phyloP scores from a whole-genome alignment of 2,888 invertebrate genomes.

The Halictus quadricinctus region DNA sequence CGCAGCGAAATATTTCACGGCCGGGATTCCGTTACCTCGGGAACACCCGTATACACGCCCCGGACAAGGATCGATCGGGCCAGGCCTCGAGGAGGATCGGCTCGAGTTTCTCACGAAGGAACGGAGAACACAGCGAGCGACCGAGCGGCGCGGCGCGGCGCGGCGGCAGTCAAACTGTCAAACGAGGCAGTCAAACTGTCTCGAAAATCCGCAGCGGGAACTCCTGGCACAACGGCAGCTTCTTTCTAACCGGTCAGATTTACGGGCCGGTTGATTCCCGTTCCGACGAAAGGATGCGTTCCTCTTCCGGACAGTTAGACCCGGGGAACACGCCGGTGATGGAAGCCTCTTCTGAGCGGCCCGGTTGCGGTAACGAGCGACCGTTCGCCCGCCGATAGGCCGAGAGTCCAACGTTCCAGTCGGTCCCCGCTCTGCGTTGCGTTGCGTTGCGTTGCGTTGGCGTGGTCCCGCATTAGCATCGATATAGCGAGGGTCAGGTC shows the following conservation, averaged over 20 bases:
- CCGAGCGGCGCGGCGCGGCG: neutral
- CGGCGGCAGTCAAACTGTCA: slow-evolving; percentile 32
- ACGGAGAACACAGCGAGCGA: neutral
- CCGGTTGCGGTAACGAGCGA: slow-evolving; percentile 53
- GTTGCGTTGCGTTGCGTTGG: slow-evolving; percentile 73
- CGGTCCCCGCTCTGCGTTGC: slow-evolving; percentile 67
- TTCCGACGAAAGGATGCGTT: slow-evolving; percentile 38
- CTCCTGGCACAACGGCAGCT: neutral
- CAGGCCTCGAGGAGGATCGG: slow-evolving; percentile 6
- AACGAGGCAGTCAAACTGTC: slow-evolving; percentile 24
- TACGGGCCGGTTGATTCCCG: slow-evolving; percentile 33
- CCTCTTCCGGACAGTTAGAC: slow-evolving; percentile 59
- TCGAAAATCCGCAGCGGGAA: slow-evolving; percentile 13
- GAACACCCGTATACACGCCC: slow-evolving; percentile 41
- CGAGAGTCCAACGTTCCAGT: neutral
- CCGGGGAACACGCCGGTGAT: neutral
- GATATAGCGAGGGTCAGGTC: slow-evolving; percentile 78
- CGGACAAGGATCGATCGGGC: slow-evolving; percentile 33
- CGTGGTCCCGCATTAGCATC: slow-evolving; percentile 78
- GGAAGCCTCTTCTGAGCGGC: slow-evolving; percentile 41
- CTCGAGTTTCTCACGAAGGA: slow-evolving; percentile 49
- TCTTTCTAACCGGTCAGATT: slow-evolving; percentile 6
- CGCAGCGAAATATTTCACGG: slow-evolving; percentile 48
- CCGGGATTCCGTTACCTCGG: slow-evolving; percentile 49
- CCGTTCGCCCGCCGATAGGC: neutral